Percentiles rank a stretch among this genome's conserved stretches.
Evolutionary conservation across 2,797 vertebrate genomes (phyloP).

Genomic region (Masticophis lateralis): DNA sequence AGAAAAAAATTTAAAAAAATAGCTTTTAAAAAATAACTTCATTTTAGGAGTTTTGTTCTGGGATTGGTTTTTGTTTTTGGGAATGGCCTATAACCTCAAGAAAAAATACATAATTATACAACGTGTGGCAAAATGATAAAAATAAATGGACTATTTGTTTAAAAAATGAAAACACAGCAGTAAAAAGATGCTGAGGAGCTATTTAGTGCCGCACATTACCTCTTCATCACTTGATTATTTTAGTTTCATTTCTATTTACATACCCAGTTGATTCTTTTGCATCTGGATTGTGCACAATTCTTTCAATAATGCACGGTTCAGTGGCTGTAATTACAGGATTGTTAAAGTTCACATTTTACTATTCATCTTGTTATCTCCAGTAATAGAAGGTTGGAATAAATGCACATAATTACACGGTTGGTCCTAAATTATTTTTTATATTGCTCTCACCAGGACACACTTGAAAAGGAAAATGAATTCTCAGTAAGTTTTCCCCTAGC

Average conservation of each 20-base stretch:
- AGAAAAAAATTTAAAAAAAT: background rate
- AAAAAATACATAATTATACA: slow-evolving; percentile 36
- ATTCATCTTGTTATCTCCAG: slow-evolving; percentile 75
- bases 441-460: slow-evolving; percentile 64
- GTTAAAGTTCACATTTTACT: slow-evolving; percentile 75
- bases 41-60: slow-evolving; percentile 39
- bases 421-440: slow-evolving; percentile 73
- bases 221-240: slow-evolving; percentile 71
- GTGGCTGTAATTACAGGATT: slow-evolving; percentile 76
- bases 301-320: slow-evolving; percentile 72
- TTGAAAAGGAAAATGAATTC: slow-evolving; percentile 64
- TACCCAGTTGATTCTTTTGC: slow-evolving; percentile 70
- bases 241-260: slow-evolving; percentile 72
- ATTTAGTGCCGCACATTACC: slow-evolving; percentile 63
- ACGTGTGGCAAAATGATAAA: slow-evolving; percentile 44
- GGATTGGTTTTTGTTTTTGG: background rate
- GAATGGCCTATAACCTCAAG: slow-evolving; percentile 18
- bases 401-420: slow-evolving; percentile 72
- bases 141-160: slow-evolving; percentile 57
- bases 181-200: slow-evolving; percentile 47
- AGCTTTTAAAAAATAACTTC: background rate
- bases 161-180: slow-evolving; percentile 57
- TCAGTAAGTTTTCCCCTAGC: background rate
- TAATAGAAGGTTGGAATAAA: slow-evolving; percentile 75
- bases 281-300: slow-evolving; percentile 72